phyloP scores from a whole-genome alignment of 2,797 vertebrate species.

The Thalassophryne amazonica region DNA sequence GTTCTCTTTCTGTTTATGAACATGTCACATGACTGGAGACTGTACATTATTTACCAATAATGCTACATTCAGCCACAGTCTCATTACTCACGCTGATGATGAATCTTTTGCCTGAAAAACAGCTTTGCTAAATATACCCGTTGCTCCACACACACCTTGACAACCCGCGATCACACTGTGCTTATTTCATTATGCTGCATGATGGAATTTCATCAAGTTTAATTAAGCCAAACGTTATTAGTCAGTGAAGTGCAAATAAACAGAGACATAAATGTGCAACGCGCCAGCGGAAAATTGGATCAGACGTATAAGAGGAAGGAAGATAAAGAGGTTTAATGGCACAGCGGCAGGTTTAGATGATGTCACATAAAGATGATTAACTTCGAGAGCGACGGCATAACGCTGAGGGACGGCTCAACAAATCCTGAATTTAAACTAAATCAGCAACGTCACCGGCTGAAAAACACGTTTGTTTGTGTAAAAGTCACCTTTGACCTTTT shows the following conservation, averaged over 20 bases:
- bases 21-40: background rate
- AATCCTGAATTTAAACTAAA: no score
- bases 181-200: slow-evolving; percentile 51
- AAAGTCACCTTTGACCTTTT: no score
- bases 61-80: background rate
- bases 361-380: slow-evolving; percentile 24
- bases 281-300: slow-evolving; percentile 29
- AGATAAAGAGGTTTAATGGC: slow-evolving; percentile 44
- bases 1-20: background rate
- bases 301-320: slow-evolving; percentile 36
- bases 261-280: slow-evolving; percentile 38
- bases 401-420: no score
- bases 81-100: slow-evolving; percentile 23
- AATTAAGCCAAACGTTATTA: slow-evolving; percentile 54
- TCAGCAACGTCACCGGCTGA: no score
- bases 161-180: slow-evolving; percentile 46
- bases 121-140: slow-evolving; percentile 40
- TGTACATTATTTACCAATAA: background rate
- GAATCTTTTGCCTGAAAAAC: slow-evolving; percentile 24
- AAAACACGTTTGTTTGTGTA: no score
- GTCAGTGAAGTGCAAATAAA: slow-evolving; percentile 36
- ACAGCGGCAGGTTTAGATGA: slow-evolving; percentile 17
- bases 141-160: slow-evolving; percentile 41
- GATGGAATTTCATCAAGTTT: slow-evolving; percentile 46
- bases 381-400: slow-evolving; percentile 19